Conservation (phyloP, 1,140 invertebrate genomes). For the Tetragnatha versicolor region DNA sequence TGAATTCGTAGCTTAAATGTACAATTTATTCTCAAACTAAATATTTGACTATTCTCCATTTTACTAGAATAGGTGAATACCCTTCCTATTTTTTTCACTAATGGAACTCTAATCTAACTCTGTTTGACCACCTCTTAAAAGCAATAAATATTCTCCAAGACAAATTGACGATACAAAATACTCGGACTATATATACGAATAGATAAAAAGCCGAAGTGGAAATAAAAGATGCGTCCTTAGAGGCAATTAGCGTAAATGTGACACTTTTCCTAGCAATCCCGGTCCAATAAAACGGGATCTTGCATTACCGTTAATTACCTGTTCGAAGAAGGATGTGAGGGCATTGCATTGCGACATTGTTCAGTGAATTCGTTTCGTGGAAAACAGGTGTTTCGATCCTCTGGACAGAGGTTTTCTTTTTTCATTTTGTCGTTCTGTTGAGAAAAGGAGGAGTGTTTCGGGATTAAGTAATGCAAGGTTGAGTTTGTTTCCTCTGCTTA, state of each 20-base stretch:
- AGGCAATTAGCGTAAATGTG: background rate
- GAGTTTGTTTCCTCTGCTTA: no score
- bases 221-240: no score
- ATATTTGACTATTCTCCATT: no score
- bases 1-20: no score
- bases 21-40: no score
- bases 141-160: conserved; percentile 24
- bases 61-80: background rate
- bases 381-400: no score
- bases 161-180: background rate
- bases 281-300: conserved; percentile 17
- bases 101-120: conserved; percentile 36
- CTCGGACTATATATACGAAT: background rate
- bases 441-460: no score
- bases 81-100: background rate
- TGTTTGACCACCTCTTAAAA: background rate
- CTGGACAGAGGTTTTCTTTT: no score
- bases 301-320: background rate
- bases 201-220: no score
- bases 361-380: no score
- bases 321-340: background rate
- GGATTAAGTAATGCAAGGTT: no score
- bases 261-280: background rate
- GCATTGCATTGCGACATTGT: background rate
- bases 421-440: no score